Conservation (phyloP, 2,888 invertebrate species). For the Cataglyphis cursor region DNA sequence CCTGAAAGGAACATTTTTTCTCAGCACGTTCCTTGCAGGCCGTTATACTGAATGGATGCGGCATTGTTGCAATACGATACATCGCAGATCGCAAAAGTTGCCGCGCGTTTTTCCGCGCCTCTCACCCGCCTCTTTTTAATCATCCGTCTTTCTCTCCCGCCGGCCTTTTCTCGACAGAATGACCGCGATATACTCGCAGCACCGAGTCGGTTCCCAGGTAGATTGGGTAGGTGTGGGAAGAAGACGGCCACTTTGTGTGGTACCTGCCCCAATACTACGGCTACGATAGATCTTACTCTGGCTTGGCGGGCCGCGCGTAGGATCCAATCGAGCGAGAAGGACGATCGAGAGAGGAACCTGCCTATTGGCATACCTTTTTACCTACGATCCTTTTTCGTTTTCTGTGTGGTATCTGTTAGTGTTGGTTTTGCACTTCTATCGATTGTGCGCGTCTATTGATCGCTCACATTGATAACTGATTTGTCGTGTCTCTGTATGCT, state of each 20-base stretch:
- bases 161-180: slow-evolving; percentile 10
- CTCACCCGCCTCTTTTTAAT: slow-evolving; percentile 7
- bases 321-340: slow-evolving; percentile 49
- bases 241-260: slow-evolving; percentile 77
- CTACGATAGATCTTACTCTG: slow-evolving; percentile 3
- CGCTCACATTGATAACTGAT: slow-evolving; percentile 29
- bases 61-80: slow-evolving; percentile 20
- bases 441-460: neutral
- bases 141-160: slow-evolving; percentile 20
- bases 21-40: slow-evolving; percentile 21
- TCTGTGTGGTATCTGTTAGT: slow-evolving; percentile 71
- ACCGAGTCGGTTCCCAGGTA: slow-evolving; percentile 65
- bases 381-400: slow-evolving; percentile 23
- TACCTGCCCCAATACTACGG: slow-evolving; percentile 62
- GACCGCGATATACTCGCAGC: slow-evolving; percentile 43
- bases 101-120: slow-evolving; percentile 44
- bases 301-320: slow-evolving; percentile 33
- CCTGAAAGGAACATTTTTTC: slow-evolving; percentile 25
- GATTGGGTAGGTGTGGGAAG: slow-evolving; percentile 76
- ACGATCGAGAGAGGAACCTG: slow-evolving; percentile 33
- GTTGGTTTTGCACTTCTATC: slow-evolving; percentile 42
- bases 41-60: slow-evolving; percentile 11
- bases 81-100: slow-evolving; percentile 36
- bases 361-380: slow-evolving; percentile 60
- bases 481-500: neutral